These are phyloP conservation scores for Xenentodon cancila DNA, from an alignment of 2,797 vertebrate species.

Conservation along the genomic window DNA sequence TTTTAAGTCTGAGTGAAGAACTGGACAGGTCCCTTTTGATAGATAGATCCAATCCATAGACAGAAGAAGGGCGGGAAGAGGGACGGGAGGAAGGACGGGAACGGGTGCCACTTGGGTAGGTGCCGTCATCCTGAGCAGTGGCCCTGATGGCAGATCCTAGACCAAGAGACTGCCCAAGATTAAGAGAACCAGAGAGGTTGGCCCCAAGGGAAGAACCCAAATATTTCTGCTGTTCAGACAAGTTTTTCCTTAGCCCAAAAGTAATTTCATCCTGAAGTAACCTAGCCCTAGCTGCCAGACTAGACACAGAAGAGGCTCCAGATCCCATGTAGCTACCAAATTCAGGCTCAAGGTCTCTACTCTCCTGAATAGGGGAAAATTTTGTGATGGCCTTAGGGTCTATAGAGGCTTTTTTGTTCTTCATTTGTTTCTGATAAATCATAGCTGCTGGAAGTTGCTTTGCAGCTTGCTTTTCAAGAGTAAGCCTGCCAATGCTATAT, in stretches of 20 bases:
- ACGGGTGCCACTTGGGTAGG: constrained; percentile 91
- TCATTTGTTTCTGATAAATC: constrained; percentile 97
- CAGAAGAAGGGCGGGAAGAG: constrained; percentile 95
- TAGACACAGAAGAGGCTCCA: constrained; percentile 89
- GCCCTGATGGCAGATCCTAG: constrained; percentile 86
- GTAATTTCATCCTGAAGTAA: constrained; percentile 98
- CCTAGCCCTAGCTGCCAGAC: constrained; percentile 92
- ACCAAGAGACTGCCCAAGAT: constrained; percentile 86
- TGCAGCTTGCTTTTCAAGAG: constrained; percentile 98
- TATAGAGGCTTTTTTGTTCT: constrained; percentile 94
- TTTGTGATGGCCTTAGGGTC: constrained; percentile 94
- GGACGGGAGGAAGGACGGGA: constrained; percentile 96
- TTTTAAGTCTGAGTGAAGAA: constrained; percentile 94
- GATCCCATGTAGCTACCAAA: constrained; percentile 92
- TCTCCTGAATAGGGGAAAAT: constrained; percentile 97
- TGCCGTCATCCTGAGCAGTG: constrained; percentile 91
- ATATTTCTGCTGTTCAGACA: constrained; percentile 97
- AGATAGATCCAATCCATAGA: constrained; percentile 97
- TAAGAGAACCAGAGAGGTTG: constrained; percentile 88
- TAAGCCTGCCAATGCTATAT: constrained; percentile 97
- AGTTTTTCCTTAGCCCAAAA: constrained; percentile 96
- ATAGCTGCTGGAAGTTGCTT: constrained; percentile 96
- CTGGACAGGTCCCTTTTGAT: constrained; percentile 96
- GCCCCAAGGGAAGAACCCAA: constrained; percentile 87
- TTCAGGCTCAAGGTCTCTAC: constrained; percentile 93